Evolutionary conservation across 1,140 invertebrate species (phyloP).

Genomic region (Hycleus phaleratus): DNA sequence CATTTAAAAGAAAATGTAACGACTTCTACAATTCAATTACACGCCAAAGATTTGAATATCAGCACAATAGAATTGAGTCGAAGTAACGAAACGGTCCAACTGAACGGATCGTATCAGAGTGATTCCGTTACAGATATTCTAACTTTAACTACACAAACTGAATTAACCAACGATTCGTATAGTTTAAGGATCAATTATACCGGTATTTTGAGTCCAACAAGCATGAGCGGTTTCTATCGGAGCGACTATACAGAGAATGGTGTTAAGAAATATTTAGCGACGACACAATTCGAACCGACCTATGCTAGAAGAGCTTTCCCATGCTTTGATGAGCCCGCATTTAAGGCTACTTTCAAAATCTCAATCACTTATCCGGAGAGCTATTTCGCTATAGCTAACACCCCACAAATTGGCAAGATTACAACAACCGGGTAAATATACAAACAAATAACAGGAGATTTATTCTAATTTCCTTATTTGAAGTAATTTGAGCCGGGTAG

Average conservation of each 20-base stretch:
- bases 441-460: background rate
- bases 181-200: background rate
- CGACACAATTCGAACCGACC: conserved; percentile 74
- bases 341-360: conserved; percentile 67
- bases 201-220: background rate
- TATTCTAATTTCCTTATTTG: background rate
- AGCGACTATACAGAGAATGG: conserved; percentile 15
- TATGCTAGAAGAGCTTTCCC: conserved; percentile 76
- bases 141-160: background rate
- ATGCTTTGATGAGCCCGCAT: conserved; percentile 81
- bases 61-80: background rate
- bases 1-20: background rate
- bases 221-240: conserved; percentile 25
- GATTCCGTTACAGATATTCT: background rate
- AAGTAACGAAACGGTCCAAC: background rate
- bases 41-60: background rate
- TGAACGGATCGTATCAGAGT: background rate
- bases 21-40: background rate
- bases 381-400: conserved; percentile 51
- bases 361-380: conserved; percentile 50
- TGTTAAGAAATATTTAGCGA: conserved; percentile 44
- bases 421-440: background rate
- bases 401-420: background rate
- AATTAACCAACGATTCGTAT: background rate
- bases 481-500: background rate